Conservation (phyloP, 2,797 vertebrate species). For the Thaleichthys pacificus region DNA sequence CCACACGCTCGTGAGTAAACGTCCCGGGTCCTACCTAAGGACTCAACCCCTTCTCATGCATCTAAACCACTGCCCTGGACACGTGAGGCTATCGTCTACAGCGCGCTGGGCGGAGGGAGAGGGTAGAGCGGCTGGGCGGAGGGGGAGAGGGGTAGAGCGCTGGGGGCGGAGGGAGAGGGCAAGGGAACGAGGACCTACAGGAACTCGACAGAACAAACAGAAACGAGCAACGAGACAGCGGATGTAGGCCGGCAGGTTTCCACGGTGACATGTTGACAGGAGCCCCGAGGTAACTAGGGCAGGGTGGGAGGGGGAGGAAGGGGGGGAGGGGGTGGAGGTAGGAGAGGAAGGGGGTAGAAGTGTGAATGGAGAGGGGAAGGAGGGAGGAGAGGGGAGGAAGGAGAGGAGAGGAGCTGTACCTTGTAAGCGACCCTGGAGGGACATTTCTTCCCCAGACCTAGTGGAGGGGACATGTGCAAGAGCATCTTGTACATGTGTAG, state of each 20-base stretch:
- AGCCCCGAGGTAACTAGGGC: conserved; percentile 47
- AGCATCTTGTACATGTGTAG: conserved; percentile 99
- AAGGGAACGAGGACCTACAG: no score
- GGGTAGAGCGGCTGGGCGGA: no score
- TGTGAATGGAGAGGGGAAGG: conserved; percentile 17
- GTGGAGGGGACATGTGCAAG: conserved; percentile 97
- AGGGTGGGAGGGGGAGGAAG: conserved; percentile 25
- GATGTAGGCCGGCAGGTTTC: conserved; percentile 29
- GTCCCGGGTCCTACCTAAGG: conserved; percentile 33
- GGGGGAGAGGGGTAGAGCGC: rapidly evolving
- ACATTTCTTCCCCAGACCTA: conserved; percentile 99
- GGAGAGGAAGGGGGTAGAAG: neutral
- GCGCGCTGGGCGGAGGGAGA: conserved; percentile 27
- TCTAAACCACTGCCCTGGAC: neutral
- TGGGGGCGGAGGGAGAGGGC: no score
- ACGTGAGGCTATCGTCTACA: neutral
- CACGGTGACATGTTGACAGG: conserved; percentile 52
- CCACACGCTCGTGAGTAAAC: conserved; percentile 50
- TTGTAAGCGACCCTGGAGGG: conserved; percentile 97
- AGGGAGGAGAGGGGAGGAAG: neutral
- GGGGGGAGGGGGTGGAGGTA: conserved; percentile 22
- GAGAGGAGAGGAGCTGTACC: conserved; percentile 77
- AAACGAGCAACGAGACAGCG: conserved; percentile 26
- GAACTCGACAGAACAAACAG: conserved; percentile 26
- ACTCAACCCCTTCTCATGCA: neutral